Evolutionary conservation across 2,888 invertebrate genomes (phyloP).

Genomic region (Cartodere bifasciata): DNA sequence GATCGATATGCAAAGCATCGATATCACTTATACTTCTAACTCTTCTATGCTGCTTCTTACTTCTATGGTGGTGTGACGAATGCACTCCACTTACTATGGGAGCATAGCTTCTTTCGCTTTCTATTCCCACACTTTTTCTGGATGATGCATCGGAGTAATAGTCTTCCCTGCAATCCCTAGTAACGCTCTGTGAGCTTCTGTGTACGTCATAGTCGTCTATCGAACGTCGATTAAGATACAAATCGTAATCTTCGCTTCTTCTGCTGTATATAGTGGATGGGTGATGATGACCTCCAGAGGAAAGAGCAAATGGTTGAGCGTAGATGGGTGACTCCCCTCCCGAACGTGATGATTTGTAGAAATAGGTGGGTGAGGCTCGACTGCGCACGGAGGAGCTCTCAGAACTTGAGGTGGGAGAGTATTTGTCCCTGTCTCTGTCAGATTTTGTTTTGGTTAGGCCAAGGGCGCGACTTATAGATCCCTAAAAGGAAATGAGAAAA

Average conservation of each 20-base stretch:
- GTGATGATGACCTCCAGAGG: too few species aligned
- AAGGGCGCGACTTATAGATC: conserved; percentile 59
- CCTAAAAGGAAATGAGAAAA: conserved; percentile 46
- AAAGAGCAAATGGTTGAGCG: conserved; percentile 26
- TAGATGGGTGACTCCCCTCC: conserved; percentile 32
- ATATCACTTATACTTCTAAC: conserved; percentile 67
- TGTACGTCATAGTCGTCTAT: conserved; percentile 22
- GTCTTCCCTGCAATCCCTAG: conserved; percentile 36
- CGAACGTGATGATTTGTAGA: conserved; percentile 34
- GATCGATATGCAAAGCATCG: conserved; percentile 41
- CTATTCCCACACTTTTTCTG: conserved; percentile 4
- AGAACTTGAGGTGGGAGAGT: conserved; percentile 55
- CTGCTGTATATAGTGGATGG: conserved; percentile 18
- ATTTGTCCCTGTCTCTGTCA: conserved; percentile 36
- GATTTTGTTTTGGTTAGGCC: conserved; percentile 43
- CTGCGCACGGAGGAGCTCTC: conserved; percentile 47
- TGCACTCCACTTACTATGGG: conserved; percentile 32
- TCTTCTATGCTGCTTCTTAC: conserved; percentile 46
- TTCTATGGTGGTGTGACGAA: conserved; percentile 34
- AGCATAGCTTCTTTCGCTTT: too few species aligned
- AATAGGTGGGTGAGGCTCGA: conserved; percentile 36
- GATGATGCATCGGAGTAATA: conserved; percentile 17
- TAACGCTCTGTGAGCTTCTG: conserved; percentile 19
- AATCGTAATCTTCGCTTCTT: conserved; percentile 34
- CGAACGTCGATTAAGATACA: conserved; percentile 22